Percentiles rank a stretch among this genome's conserved stretches.
Conservation (phyloP, 1,140 invertebrate genomes). For the Papilio glaucus region DNA sequence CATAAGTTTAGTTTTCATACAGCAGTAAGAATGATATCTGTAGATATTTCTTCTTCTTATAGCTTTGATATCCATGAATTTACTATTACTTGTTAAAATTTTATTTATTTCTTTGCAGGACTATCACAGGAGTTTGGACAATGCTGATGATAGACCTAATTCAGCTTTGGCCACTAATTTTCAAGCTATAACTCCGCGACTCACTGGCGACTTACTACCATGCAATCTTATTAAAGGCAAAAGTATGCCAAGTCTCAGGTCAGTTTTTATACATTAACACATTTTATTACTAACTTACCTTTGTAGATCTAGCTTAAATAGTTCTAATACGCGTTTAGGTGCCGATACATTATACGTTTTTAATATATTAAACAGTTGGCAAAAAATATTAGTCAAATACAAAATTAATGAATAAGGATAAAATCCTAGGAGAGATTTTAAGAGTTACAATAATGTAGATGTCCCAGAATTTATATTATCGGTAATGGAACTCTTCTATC, state of each 20-base stretch:
- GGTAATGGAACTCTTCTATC: background rate
- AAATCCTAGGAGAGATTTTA: background rate
- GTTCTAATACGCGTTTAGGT: constrained; percentile 30
- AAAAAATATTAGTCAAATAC: too few species aligned
- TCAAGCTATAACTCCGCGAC: constrained; percentile 66
- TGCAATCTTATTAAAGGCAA: constrained; percentile 95
- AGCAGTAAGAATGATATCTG: constrained; percentile 81
- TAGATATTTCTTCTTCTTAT: constrained; percentile 66
- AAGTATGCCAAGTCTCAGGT: constrained; percentile 97
- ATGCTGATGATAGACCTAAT: constrained; percentile 86
- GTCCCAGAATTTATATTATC: background rate
- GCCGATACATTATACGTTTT: constrained; percentile 22
- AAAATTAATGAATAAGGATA: too few species aligned
- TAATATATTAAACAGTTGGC: constrained; percentile 25
- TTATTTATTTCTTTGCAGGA: constrained; percentile 83
- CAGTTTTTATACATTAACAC: constrained; percentile 53
- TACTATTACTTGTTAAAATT: constrained; percentile 15
- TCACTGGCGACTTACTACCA: constrained; percentile 75
- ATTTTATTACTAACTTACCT: constrained; percentile 1
- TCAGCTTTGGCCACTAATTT: constrained; percentile 75
- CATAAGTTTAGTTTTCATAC: constrained; percentile 80
- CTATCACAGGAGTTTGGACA: constrained; percentile 91
- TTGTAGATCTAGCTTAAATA: constrained; percentile 41
- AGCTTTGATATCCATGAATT: constrained; percentile 37
- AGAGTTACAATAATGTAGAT: background rate